Percentiles rank a stretch among this genome's conserved stretches.
Conservation (phyloP, 2,797 vertebrate genomes). For the Gambelia wislizenii region DNA sequence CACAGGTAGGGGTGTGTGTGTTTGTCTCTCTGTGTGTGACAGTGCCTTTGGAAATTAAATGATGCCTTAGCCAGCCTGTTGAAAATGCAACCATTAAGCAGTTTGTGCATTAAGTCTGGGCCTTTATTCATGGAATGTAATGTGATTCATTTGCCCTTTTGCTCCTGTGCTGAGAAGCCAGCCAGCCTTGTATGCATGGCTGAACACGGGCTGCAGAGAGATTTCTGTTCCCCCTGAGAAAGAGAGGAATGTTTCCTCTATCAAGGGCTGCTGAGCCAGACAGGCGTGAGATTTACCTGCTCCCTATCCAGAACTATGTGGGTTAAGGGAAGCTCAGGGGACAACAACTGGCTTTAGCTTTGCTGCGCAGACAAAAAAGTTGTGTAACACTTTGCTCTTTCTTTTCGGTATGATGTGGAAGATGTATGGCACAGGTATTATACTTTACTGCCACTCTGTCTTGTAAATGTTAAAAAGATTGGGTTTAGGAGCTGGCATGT, state of each 20-base stretch:
- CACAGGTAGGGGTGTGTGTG: too few species aligned
- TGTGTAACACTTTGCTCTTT: background rate
- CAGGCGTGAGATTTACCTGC: background rate
- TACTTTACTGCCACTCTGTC: too few species aligned
- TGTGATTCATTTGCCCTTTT: conserved; percentile 74
- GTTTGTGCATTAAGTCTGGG: conserved; percentile 52
- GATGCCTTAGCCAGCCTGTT: background rate
- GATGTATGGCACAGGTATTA: background rate
- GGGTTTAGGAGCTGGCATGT: too few species aligned
- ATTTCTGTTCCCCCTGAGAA: background rate
- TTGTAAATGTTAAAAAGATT: too few species aligned
- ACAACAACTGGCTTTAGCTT: background rate
- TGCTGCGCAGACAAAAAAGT: rapidly evolving
- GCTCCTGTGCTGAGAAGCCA: conserved; percentile 62
- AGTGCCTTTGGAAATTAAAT: conserved; percentile 48
- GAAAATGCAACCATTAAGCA: conserved; percentile 57
- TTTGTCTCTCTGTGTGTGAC: rapidly evolving
- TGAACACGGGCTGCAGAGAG: conserved; percentile 57
- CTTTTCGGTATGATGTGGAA: too few species aligned
- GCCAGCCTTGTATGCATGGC: conserved; percentile 62
- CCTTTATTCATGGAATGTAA: conserved; percentile 70
- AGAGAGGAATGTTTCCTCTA: conserved; percentile 41
- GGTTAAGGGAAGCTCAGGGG: background rate
- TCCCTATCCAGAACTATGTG: background rate
- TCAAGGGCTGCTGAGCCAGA: background rate